Evolutionary conservation across 2,888 invertebrate species (phyloP).

Genomic region (Callinectes sapidus): DNA sequence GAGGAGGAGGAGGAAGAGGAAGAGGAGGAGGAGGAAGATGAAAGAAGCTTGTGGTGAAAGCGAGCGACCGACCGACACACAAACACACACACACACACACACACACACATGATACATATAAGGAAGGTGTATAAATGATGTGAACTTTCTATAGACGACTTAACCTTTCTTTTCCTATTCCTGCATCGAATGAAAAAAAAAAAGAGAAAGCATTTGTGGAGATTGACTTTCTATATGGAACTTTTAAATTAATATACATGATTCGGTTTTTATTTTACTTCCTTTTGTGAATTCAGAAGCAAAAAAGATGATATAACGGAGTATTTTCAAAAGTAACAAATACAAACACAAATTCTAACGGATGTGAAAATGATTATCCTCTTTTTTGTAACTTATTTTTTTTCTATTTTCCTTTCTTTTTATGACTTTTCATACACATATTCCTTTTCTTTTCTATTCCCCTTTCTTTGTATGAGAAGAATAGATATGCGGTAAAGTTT

Average conservation of each 20-base stretch:
- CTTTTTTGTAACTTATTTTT: too few species aligned
- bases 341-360: neutral
- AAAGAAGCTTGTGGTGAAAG: neutral
- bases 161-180: neutral
- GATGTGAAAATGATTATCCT: neutral
- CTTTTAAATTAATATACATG: too few species aligned
- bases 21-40: neutral
- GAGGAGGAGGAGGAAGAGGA: neutral
- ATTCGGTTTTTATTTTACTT: too few species aligned
- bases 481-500: neutral
- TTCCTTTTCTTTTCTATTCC: neutral
- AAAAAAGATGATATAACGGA: neutral
- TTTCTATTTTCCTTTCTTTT: too few species aligned
- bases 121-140: neutral
- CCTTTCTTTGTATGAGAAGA: neutral
- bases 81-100: neutral
- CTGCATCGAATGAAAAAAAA: neutral
- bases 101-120: neutral
- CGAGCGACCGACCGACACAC: neutral
- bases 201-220: neutral
- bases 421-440: neutral
- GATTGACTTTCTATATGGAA: neutral
- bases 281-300: too few species aligned
- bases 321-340: neutral
- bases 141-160: conserved; percentile 12